phyloP scores from a whole-genome alignment of 2,888 invertebrate genomes.

The Tipula lateralis region DNA sequence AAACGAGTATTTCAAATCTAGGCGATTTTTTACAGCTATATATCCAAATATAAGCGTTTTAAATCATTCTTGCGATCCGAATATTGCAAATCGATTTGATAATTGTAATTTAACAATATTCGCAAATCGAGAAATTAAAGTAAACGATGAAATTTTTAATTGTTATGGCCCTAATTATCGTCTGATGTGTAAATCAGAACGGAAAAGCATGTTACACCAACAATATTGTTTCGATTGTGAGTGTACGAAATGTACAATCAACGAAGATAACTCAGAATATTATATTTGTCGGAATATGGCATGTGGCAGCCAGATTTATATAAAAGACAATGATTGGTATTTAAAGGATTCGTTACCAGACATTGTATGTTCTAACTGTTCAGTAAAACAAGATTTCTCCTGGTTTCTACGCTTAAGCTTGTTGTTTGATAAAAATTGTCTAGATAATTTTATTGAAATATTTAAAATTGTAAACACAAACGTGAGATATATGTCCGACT shows the following conservation, averaged over 20 bases:
- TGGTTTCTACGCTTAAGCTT: neutral
- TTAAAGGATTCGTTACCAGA: neutral
- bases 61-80: conserved; percentile 89
- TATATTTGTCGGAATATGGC: neutral
- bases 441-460: neutral
- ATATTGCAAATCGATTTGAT: conserved; percentile 71
- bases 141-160: conserved; percentile 72
- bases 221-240: conserved; percentile 77
- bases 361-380: neutral
- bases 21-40: conserved; percentile 69
- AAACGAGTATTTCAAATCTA: conserved; percentile 41
- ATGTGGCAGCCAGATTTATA: neutral
- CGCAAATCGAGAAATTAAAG: conserved; percentile 58
- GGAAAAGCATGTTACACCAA: conserved; percentile 58
- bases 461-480: neutral
- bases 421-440: neutral
- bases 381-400: neutral
- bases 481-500: neutral
- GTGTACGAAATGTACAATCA: conserved; percentile 61
- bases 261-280: conserved; percentile 31
- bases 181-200: conserved; percentile 55
- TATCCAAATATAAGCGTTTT: conserved; percentile 83
- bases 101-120: conserved; percentile 66
- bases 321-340: neutral
- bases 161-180: conserved; percentile 79